Conservation (phyloP, 92 coral and sea anemone species). For the Parazoanthus atlanticus region DNA sequence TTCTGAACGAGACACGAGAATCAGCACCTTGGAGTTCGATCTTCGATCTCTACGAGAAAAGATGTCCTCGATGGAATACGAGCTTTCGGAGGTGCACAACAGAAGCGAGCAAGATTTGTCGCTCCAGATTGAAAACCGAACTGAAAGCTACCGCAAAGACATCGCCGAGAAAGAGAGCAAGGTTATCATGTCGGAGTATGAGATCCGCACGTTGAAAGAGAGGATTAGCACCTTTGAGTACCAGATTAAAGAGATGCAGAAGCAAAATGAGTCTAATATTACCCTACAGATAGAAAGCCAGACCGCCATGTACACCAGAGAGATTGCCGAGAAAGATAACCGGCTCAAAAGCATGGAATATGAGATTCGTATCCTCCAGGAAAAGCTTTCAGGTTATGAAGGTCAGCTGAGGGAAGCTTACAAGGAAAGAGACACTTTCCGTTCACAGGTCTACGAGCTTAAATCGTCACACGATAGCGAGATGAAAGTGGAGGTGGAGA, state of each 20-base stretch:
- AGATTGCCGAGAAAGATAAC: conserved; percentile 43
- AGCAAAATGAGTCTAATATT: conserved; percentile 27
- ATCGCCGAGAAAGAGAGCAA: conserved; percentile 49
- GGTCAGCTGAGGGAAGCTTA: conserved; percentile 43
- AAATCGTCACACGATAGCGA: conserved; percentile 38
- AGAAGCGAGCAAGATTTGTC: conserved; percentile 52
- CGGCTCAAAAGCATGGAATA: conserved; percentile 37
- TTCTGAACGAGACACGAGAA: conserved; percentile 35
- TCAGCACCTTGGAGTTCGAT: conserved; percentile 42
- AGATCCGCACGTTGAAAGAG: conserved; percentile 47
- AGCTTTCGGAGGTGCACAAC: conserved; percentile 33
- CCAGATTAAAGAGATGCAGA: conserved; percentile 40
- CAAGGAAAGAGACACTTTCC: conserved; percentile 49
- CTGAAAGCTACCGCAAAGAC: conserved; percentile 50
- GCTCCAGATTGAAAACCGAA: conserved; percentile 47
- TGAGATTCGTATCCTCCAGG: conserved; percentile 40
- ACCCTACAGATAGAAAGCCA: conserved; percentile 48
- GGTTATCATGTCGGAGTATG: conserved; percentile 44
- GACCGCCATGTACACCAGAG: conserved; percentile 23
- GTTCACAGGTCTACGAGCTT: conserved; percentile 44
- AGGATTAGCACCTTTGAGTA: conserved; percentile 44
- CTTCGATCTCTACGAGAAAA: conserved; percentile 37
- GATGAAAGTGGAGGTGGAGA: conserved; percentile 29
- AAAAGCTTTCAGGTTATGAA: conserved; percentile 36
- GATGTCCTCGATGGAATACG: conserved; percentile 25